phyloP scores from a whole-genome alignment of 2,797 vertebrate species.

The Holocentrus rufus region DNA sequence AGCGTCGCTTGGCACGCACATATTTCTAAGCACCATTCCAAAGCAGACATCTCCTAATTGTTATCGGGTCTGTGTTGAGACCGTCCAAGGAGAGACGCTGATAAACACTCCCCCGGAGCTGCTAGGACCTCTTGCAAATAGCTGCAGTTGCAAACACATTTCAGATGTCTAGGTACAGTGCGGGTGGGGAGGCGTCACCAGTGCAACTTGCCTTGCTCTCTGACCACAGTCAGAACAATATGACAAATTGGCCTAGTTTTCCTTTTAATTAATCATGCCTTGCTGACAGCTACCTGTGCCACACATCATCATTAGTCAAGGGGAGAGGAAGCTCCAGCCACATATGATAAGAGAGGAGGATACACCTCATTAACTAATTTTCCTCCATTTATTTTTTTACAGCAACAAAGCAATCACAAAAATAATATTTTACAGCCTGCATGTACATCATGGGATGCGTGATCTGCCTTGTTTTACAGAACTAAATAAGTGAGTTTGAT shows the following conservation, averaged over 20 bases:
- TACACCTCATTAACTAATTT: slow-evolving; percentile 80
- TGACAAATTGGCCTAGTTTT: slow-evolving; percentile 83
- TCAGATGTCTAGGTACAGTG: slow-evolving; percentile 20
- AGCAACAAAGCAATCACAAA: slow-evolving; percentile 53
- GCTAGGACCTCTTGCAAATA: slow-evolving; percentile 50
- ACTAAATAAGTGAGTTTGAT: neutral
- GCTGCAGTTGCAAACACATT: slow-evolving; percentile 32
- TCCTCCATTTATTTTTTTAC: slow-evolving; percentile 68
- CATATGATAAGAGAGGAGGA: slow-evolving; percentile 77
- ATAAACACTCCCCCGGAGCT: slow-evolving; percentile 41
- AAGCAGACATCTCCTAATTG: slow-evolving; percentile 65
- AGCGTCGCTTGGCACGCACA: slow-evolving; percentile 34
- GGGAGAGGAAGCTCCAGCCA: slow-evolving; percentile 70
- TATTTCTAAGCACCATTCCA: slow-evolving; percentile 49
- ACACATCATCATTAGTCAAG: slow-evolving; percentile 80
- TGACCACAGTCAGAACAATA: slow-evolving; percentile 73
- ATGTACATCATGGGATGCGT: neutral
- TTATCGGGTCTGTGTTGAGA: slow-evolving; percentile 58
- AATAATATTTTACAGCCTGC: slow-evolving; percentile 5
- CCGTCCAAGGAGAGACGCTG: slow-evolving; percentile 33
- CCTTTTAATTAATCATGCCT: slow-evolving; percentile 81
- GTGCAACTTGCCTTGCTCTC: slow-evolving; percentile 50
- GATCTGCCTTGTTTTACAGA: slow-evolving; percentile 4
- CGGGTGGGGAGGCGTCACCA: slow-evolving; percentile 30
- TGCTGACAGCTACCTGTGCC: slow-evolving; percentile 81